These are phyloP conservation scores for Zaprionus africanus DNA, from an alignment of 1,140 invertebrate genomes.

Conservation along the genomic window DNA sequence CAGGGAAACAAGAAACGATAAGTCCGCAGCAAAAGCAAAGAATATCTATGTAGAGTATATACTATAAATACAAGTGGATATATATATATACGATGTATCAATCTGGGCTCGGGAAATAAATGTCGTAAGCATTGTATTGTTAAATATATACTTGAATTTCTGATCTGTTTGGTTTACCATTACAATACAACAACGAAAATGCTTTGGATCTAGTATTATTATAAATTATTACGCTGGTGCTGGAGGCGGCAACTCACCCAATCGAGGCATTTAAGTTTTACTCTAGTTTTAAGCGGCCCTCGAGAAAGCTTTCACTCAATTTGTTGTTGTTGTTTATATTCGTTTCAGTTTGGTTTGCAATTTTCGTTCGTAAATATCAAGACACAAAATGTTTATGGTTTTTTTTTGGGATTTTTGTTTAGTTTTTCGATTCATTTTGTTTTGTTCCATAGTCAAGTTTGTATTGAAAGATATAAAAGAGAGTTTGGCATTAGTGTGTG, in stretches of 20 bases:
- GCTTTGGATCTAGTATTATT: slow-evolving; percentile 8
- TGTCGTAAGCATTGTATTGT: neutral
- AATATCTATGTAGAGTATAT: neutral
- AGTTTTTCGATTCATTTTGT: slow-evolving; percentile 14
- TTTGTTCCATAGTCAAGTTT: slow-evolving; percentile 72
- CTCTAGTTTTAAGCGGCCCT: slow-evolving; percentile 77
- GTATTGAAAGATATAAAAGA: slow-evolving; percentile 76
- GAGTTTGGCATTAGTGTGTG: slow-evolving; percentile 81
- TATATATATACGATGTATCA: slow-evolving; percentile 3
- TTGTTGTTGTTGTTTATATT: slow-evolving; percentile 41
- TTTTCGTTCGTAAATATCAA: slow-evolving; percentile 57
- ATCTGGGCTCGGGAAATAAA: slow-evolving; percentile 1
- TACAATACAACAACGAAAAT: slow-evolving; percentile 68
- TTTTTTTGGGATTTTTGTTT: slow-evolving; percentile 32
- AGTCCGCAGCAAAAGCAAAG: slow-evolving; percentile 1
- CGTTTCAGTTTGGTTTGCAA: slow-evolving; percentile 8
- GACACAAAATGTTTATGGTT: slow-evolving; percentile 54
- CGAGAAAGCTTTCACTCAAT: slow-evolving; percentile 77
- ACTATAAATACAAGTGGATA: slow-evolving; percentile 6
- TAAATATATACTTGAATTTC: slow-evolving; percentile 39
- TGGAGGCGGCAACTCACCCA: slow-evolving; percentile 71
- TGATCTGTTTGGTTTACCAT: slow-evolving; percentile 22
- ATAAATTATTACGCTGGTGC: slow-evolving; percentile 33
- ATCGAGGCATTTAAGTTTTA: slow-evolving; percentile 72
- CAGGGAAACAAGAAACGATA: neutral